Percentiles rank a stretch among this genome's conserved stretches.
Evolutionary conservation across 2,113 vertebrate species (phyloP).

Genomic region (Dasyornis broadbenti): DNA sequence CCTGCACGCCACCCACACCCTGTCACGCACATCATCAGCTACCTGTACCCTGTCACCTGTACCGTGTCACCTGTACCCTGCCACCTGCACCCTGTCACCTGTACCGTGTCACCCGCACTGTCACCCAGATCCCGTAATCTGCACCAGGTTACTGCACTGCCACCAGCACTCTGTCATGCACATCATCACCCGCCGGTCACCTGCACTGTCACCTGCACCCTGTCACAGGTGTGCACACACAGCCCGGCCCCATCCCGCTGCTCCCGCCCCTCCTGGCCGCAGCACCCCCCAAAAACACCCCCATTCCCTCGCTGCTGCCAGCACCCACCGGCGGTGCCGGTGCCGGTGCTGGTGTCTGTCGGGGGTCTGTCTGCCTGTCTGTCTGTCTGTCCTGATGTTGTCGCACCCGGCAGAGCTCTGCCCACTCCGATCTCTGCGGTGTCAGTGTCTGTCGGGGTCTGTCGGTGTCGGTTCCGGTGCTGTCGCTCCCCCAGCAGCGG

Average conservation of each 20-base stretch:
- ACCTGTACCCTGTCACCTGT: neutral
- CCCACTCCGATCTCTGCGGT: neutral
- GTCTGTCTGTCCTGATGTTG: neutral
- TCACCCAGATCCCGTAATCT: too few species aligned
- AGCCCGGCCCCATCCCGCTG: neutral
- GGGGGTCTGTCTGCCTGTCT: too few species aligned
- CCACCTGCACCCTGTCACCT: neutral
- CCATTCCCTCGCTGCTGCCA: neutral
- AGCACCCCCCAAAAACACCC: neutral
- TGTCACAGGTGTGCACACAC: neutral
- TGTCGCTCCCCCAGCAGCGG: neutral
- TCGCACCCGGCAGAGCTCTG: neutral
- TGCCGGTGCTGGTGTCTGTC: neutral
- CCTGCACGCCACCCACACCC: neutral
- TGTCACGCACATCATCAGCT: neutral
- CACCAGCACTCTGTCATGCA: neutral
- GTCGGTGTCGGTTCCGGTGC: neutral
- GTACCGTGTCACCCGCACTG: neutral
- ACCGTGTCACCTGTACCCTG: neutral
- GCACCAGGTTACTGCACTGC: neutral
- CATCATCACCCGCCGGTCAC: neutral
- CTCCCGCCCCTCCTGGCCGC: neutral
- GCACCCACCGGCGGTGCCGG: neutral
- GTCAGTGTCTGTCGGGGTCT: neutral
- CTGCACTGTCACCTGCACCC: neutral